These are phyloP conservation scores for Coptodon rendalli DNA, from an alignment of 2,113 vertebrate species.

Conservation along the genomic window DNA sequence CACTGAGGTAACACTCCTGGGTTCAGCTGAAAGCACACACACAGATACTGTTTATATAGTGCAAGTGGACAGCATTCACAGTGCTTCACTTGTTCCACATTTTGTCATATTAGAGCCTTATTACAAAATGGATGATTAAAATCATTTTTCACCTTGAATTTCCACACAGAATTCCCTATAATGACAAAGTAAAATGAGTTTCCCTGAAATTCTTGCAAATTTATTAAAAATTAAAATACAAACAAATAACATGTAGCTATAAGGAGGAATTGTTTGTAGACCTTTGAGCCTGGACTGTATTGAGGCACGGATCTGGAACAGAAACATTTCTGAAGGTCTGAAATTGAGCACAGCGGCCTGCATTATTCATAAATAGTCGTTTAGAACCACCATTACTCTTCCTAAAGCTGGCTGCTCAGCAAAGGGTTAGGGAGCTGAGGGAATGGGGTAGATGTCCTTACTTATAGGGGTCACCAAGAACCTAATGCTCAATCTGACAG, in stretches of 20 bases:
- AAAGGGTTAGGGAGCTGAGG: background rate
- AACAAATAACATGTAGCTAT: background rate
- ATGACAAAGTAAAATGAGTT: background rate
- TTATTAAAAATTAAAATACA: background rate
- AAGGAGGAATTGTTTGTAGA: background rate
- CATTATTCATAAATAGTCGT: background rate
- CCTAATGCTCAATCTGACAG: background rate
- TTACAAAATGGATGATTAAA: background rate
- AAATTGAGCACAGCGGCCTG: background rate
- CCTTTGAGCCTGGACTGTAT: background rate
- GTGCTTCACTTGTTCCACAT: background rate
- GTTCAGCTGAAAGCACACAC: constrained; percentile 57
- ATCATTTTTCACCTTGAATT: background rate
- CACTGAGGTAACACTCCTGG: constrained; percentile 70
- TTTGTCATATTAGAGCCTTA: background rate
- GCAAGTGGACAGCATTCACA: background rate
- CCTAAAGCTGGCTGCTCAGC: background rate
- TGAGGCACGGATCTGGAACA: background rate
- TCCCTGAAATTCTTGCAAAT: background rate
- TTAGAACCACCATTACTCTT: background rate
- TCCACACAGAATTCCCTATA: background rate
- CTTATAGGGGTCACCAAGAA: background rate
- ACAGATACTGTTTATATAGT: background rate
- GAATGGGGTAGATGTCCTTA: background rate
- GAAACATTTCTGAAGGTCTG: background rate